A percentile compares a stretch with the other conserved stretches of the same genome.
These are phyloP conservation scores for Pelecanoides urinatrix DNA, from an alignment of 2,113 vertebrate genomes.

Conservation along the genomic window DNA sequence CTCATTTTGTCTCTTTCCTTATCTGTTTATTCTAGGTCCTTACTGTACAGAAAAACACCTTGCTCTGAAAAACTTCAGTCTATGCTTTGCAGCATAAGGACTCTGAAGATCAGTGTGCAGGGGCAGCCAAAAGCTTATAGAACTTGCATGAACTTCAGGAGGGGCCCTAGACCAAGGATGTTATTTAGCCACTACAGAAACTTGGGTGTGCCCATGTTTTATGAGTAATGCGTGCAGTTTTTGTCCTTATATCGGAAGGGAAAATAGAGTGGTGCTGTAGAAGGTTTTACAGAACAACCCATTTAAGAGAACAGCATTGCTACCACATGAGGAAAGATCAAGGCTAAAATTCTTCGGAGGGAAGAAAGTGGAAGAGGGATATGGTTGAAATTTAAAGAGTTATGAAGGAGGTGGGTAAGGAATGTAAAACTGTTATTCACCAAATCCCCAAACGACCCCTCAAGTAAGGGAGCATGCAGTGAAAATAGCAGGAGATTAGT, in stretches of 20 bases:
- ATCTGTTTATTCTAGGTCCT: not conserved
- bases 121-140: not conserved
- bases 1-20: not conserved
- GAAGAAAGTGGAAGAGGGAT: not conserved
- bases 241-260: not conserved
- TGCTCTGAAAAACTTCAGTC: not conserved
- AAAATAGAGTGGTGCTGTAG: not conserved
- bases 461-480: not conserved
- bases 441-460: not conserved
- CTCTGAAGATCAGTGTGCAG: not conserved
- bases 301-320: accelerated
- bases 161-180: not conserved
- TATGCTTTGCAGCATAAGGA: not conserved
- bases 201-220: not conserved
- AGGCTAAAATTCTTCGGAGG: not conserved
- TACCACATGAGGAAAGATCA: not conserved
- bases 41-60: not conserved
- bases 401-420: not conserved
- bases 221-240: accelerated
- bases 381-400: not conserved
- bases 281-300: not conserved
- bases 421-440: not conserved
- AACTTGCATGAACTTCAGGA: not conserved
- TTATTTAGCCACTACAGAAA: not conserved
- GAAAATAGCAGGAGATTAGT: not conserved